Base-by-base conservation (phyloP, 2,888 invertebrate species). In the Heterodera filipjevi region DNA sequence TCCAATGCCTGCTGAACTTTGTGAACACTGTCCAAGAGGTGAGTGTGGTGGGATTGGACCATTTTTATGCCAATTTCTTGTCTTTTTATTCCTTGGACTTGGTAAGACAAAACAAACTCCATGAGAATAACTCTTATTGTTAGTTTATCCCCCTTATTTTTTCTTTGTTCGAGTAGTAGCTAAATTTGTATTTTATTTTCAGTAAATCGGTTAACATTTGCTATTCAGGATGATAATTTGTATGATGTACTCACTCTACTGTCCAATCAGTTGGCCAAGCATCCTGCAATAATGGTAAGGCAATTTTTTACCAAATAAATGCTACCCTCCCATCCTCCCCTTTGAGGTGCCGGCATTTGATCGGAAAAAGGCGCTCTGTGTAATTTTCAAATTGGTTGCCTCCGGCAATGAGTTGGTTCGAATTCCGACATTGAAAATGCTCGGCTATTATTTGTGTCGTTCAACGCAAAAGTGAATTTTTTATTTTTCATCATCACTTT, bases 1-100 rank as follows among this genome's bases (percentile, higher is more conserved):
- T 99, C 77, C 98, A 99, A 91, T 95, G 96, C 86, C 94, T 99
- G 89, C 92, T 99, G 81, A 99, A 99, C 92, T 98, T 96, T 90
- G 92, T 99, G 86, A 95, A 96, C 46, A 98, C 97, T 81, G 95
- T 97, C 92, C 95, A 97, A 90, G 97, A 98, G 93, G 95, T 95
- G 35, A 8, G 76, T n/a, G n/a, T 35, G 1, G 2, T n/a, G 19
- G 33, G 33, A 30, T 39, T 35, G n/a, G n/a, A 27, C 16, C 6
- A 39, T 39, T 39, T 39, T 39, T 12, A 10, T 39, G 39, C 8
- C 39, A 39, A 39, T 39, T 39, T n/a, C n/a, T 10, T 39, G 39
- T 39, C 39, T 10, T 39, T 39, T 39, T n/a, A n/a, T n/a, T n/a
- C n/a, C n/a, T n/a, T n/a, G n/a, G n/a, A n/a, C n/a, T n/a, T n/a